phyloP scores from a whole-genome alignment of 1,140 invertebrate genomes.

The Trypoxylus dichotomus region DNA sequence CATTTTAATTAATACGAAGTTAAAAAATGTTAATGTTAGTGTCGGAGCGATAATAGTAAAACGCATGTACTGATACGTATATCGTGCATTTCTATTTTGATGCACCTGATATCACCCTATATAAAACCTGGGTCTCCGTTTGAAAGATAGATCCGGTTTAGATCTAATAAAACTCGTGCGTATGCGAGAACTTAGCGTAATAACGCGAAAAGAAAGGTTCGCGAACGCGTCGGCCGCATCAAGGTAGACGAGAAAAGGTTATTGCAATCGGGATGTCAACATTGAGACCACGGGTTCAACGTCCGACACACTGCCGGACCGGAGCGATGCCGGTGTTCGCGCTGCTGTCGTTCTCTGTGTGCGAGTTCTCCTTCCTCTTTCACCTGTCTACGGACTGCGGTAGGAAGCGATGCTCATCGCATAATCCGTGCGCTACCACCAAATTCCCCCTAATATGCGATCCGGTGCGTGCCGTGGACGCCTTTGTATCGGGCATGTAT shows the following conservation, averaged over 20 bases:
- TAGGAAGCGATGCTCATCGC: neutral
- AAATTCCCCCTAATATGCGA: too few relatives aligned
- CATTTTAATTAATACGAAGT: too few relatives aligned
- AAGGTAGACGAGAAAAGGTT: conserved; percentile 33
- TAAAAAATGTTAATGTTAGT: too few relatives aligned
- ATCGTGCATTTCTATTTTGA: too few relatives aligned
- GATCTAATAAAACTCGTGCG: too few relatives aligned
- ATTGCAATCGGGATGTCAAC: conserved; percentile 46
- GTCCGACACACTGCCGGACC: conserved; percentile 44
- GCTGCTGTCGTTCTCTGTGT: neutral
- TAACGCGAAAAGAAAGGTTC: neutral
- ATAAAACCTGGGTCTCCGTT: too few relatives aligned
- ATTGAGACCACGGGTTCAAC: conserved; percentile 47
- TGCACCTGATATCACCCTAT: too few relatives aligned
- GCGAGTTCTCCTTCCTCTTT: neutral
- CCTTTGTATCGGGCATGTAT: too few relatives aligned
- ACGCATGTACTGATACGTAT: too few relatives aligned
- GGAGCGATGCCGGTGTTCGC: conserved; percentile 43
- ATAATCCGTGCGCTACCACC: neutral
- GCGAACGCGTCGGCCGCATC: neutral
- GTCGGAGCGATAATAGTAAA: too few relatives aligned
- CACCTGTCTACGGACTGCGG: neutral
- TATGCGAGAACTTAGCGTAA: neutral
- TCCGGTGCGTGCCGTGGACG: too few relatives aligned
- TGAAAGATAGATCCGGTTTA: too few relatives aligned